phyloP scores from a whole-genome alignment of 2,797 vertebrate genomes.

The Naso thynnoides region DNA sequence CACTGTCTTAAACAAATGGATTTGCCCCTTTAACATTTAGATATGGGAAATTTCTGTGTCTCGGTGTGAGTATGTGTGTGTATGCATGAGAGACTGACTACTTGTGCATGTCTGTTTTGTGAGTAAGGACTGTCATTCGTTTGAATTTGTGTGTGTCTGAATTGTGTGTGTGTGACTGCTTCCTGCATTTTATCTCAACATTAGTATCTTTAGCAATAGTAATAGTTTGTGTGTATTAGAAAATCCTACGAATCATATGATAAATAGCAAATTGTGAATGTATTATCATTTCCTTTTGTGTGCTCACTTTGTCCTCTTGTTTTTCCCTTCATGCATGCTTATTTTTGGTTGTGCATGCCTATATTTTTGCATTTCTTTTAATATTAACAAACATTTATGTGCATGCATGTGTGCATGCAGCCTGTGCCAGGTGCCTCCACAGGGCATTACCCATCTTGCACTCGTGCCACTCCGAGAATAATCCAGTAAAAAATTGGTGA shows the following conservation, averaged over 20 bases:
- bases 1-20: constrained; percentile 79
- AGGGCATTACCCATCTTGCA: constrained; percentile 75
- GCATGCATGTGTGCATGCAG: constrained; percentile 23
- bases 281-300: constrained; percentile 41
- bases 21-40: constrained; percentile 75
- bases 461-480: constrained; percentile 86
- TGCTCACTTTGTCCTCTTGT: constrained; percentile 19
- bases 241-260: constrained; percentile 33
- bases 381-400: constrained; percentile 15
- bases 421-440: constrained; percentile 71
- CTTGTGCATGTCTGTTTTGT: constrained; percentile 41
- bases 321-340: constrained; percentile 30
- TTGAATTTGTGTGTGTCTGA: constrained; percentile 16
- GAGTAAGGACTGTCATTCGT: constrained; percentile 41
- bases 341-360: constrained; percentile 31
- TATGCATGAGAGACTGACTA: constrained; percentile 32
- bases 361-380: constrained; percentile 38
- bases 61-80: constrained; percentile 7
- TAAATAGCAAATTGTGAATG: constrained; percentile 47
- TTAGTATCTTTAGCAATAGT: constrained; percentile 7
- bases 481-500: constrained; percentile 83
- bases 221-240: constrained; percentile 36
- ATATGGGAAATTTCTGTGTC: constrained; percentile 53
- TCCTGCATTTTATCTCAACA: constrained; percentile 36
- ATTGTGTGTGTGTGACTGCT: background rate